Base-by-base conservation (phyloP, 2,888 invertebrate species). In the Rhingia rostrata region DNA sequence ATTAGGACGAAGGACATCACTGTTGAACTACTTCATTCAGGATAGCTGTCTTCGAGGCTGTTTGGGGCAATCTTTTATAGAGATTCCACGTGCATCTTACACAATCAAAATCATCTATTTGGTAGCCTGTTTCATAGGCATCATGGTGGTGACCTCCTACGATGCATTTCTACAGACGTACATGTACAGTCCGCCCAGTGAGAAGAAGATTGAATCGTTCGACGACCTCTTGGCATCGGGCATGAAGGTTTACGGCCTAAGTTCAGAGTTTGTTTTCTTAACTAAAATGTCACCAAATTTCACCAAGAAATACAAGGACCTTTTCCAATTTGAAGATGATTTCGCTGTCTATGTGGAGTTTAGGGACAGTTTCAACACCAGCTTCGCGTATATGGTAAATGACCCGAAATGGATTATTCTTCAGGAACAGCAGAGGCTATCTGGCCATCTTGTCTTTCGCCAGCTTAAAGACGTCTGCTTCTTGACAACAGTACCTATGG, bases 91-190 rank as follows among this genome's bases (percentile, higher is more conserved):
- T 3, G 87, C 90, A 0, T 88, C 90, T 0, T 5, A 67, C 1
- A 67, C 88, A 0, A 80, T 90, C 7, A 87, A 88, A 0, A 87
- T 87, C 32, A 88, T 88, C 5, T 90, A 90, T 54, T 22, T 90
- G 4, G 75, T 89, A 66, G 89, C 90, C n/a, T 90, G 88, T 56
- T 14, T 88, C 0, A 30, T 90, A 49, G 90, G 90, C 1, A 87
- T 90, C 14, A 72, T 90, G 4, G 73, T 90, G 9, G 89, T 89
- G 2, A 89, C 88, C 3, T 88, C 89, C 64, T 90, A 89, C 37
- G 89, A 89, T 49, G 87, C 89, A 0, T 89, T 89, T 67, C 90
- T 90, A 49, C 88, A 90, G 3, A 88, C 89, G 1, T 90, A 88
- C 75, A 88, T 90, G n/a, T 90, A 89, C 0, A 88, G 87, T 6